These are phyloP conservation scores for Periparus ater DNA, from an alignment of 2,797 vertebrate genomes.

Conservation along the genomic window DNA sequence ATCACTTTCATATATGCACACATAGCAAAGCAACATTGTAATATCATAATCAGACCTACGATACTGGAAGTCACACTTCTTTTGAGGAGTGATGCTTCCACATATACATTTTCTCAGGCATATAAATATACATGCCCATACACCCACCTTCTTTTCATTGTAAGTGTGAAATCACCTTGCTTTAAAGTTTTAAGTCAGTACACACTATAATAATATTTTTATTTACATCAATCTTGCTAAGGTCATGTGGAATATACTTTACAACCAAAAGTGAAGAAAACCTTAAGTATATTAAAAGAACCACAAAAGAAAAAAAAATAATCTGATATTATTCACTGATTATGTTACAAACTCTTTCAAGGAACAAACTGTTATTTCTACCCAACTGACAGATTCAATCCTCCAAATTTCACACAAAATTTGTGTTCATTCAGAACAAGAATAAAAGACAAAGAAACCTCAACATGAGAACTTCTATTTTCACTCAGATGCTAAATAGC, in stretches of 20 bases:
- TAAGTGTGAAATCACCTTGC: background rate
- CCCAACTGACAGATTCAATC: background rate
- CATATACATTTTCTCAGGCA: background rate
- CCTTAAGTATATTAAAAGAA: background rate
- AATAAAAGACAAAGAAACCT: background rate
- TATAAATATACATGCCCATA: background rate
- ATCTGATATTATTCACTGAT: background rate
- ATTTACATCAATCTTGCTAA: background rate
- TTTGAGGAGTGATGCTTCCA: background rate
- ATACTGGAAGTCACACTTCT: background rate
- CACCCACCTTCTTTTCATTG: background rate
- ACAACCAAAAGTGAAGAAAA: background rate
- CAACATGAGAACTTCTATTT: background rate
- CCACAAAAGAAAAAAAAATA: background rate
- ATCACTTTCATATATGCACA: background rate
- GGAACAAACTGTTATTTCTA: background rate
- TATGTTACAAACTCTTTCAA: background rate
- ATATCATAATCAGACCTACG: background rate
- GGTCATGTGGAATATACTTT: background rate
- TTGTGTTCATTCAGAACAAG: background rate
- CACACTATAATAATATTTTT: background rate
- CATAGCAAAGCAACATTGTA: background rate
- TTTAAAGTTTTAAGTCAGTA: background rate
- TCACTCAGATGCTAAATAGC: background rate
- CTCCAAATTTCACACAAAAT: background rate